Conservation (phyloP, 2,888 invertebrate genomes). For the Synergus laeviventris region DNA sequence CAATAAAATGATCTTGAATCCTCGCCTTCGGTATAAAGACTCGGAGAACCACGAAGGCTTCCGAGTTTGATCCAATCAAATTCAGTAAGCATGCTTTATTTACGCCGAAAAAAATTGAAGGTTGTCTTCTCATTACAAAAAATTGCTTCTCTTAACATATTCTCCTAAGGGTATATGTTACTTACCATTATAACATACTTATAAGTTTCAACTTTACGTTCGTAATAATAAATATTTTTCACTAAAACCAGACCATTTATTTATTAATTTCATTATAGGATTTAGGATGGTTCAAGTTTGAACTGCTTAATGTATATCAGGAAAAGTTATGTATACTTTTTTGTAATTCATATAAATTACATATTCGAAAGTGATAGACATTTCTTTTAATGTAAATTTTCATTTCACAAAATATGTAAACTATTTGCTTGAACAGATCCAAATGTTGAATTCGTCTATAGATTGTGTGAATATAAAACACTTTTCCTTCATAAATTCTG, state of each 20-base stretch:
- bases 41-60: neutral
- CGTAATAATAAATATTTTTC: too few species aligned
- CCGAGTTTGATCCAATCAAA: conserved; percentile 22
- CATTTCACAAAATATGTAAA: neutral
- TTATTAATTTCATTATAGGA: neutral
- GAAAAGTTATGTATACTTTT: neutral
- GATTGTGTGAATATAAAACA: neutral
- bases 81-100: neutral
- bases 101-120: conserved; percentile 4
- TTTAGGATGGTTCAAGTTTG: neutral
- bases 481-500: neutral
- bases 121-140: neutral
- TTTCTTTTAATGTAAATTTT: neutral
- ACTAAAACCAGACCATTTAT: neutral
- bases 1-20: conserved; percentile 34
- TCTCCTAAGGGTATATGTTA: neutral
- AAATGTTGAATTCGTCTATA: neutral
- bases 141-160: neutral
- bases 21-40: neutral
- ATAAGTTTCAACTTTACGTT: too few species aligned
- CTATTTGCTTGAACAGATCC: neutral
- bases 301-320: neutral
- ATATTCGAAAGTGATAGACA: neutral
- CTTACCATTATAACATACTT: too few species aligned
- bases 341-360: neutral